Percentiles rank a stretch among this genome's conserved stretches.
phyloP scores from a whole-genome alignment of 2,797 vertebrate genomes.

The Malurus leucopterus region DNA sequence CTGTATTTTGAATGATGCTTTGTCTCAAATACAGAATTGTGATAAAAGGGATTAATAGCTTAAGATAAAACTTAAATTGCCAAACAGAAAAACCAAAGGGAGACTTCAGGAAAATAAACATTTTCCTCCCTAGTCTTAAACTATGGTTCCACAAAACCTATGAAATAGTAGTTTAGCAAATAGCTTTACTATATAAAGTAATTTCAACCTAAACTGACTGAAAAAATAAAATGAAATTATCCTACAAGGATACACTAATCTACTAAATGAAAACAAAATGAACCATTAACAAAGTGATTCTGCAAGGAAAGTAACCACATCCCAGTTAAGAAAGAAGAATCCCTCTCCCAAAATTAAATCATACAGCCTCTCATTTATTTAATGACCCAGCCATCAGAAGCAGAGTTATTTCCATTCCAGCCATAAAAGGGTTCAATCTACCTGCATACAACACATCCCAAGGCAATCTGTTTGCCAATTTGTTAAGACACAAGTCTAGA shows the following conservation, averaged over 20 bases:
- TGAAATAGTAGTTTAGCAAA: neutral
- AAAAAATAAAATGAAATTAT: neutral
- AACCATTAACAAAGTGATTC: neutral
- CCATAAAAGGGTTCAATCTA: slow-evolving; percentile 74
- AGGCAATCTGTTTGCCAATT: neutral
- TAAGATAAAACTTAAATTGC: neutral
- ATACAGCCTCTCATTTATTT: slow-evolving; percentile 6
- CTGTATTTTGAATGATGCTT: neutral
- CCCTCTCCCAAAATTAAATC: slow-evolving; percentile 33
- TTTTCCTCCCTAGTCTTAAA: neutral
- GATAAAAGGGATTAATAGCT: neutral
- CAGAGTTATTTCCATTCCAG: slow-evolving; percentile 29
- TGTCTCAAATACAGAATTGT: neutral
- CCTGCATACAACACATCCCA: slow-evolving; percentile 26
- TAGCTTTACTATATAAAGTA: neutral
- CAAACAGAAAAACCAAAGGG: neutral
- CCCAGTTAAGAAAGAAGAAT: neutral
- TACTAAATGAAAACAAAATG: neutral
- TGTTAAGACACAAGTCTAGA: neutral
- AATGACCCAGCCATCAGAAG: slow-evolving; percentile 20
- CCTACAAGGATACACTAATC: neutral
- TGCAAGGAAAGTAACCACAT: neutral
- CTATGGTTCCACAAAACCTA: neutral
- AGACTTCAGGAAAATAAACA: neutral
- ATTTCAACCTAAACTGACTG: neutral